Conservation (phyloP, 1,140 invertebrate species). For the Nixonia krombeini region DNA sequence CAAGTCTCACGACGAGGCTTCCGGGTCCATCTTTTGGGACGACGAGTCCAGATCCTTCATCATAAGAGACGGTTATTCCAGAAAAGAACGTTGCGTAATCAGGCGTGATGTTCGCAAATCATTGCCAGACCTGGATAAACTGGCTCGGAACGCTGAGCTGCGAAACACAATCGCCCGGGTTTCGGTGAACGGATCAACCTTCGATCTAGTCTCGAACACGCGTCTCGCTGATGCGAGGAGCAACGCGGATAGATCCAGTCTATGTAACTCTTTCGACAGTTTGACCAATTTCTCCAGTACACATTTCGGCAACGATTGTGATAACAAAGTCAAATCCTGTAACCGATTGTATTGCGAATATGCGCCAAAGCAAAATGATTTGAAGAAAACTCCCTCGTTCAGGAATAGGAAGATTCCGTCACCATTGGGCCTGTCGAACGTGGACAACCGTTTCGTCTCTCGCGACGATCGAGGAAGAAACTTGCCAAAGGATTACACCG, state of each 20-base stretch:
- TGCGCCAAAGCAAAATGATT: background rate
- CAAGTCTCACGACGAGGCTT: background rate
- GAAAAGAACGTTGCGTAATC: constrained; percentile 3
- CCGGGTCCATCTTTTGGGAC: constrained; percentile 20
- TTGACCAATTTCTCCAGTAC: constrained; percentile 5
- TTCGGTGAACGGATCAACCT: constrained; percentile 32
- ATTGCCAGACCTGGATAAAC: constrained; percentile 22
- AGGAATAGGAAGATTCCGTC: constrained; percentile 19
- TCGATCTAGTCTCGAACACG: constrained; percentile 12
- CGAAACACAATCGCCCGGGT: constrained; percentile 29
- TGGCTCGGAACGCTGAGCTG: background rate
- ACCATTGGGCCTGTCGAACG: constrained; percentile 42
- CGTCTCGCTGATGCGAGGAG: background rate
- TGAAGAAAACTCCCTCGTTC: too few relatives aligned
- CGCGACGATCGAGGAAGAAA: constrained; percentile 33
- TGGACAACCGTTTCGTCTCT: constrained; percentile 40
- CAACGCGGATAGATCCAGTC: constrained; percentile 13
- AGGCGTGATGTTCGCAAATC: constrained; percentile 27
- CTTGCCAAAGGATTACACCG: constrained; percentile 44
- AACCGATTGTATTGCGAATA: too few relatives aligned
- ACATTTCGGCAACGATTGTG: too few relatives aligned
- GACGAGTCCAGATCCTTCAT: constrained; percentile 24
- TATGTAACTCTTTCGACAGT: constrained; percentile 26
- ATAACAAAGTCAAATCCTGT: too few relatives aligned
- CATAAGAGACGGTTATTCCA: constrained; percentile 6